Evolutionary conservation across 1,140 invertebrate genomes (phyloP).

Genomic region (Leptinotarsa undecemlineata): DNA sequence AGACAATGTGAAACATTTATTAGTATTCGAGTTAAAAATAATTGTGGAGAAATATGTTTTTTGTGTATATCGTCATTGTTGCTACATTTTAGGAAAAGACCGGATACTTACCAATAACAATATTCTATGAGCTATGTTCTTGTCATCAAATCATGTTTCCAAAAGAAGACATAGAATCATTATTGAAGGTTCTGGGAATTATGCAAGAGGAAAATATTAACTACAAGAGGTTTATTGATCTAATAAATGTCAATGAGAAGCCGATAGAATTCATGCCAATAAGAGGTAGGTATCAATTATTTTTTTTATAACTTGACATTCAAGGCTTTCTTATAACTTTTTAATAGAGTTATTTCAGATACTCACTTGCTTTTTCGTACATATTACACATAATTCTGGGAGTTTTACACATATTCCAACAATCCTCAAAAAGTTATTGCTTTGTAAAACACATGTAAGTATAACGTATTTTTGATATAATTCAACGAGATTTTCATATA

Average conservation of each 20-base stretch:
- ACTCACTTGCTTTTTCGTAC: no score
- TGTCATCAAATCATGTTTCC: constrained; percentile 36
- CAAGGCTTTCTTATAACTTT: no score
- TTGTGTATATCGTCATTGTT: neutral
- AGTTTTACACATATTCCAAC: no score
- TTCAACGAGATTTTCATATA: no score
- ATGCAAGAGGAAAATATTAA: constrained; percentile 43
- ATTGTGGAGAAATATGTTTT: neutral
- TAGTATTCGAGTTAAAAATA: no score
- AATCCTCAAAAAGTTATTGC: no score
- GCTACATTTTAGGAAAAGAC: constrained; percentile 40
- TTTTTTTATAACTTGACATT: no score
- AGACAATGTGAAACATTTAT: no score
- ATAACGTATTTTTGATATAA: no score
- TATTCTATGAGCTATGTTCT: constrained; percentile 40
- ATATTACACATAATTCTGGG: no score
- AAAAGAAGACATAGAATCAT: constrained; percentile 33
- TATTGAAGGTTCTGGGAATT: constrained; percentile 35
- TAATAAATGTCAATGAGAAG: constrained; percentile 40
- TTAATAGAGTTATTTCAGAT: no score
- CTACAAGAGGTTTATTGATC: constrained; percentile 46
- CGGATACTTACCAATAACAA: constrained; percentile 36
- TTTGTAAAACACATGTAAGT: no score
- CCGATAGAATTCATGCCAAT: constrained; percentile 18
- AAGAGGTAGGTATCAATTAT: neutral